Base-by-base conservation (phyloP, 2,888 invertebrate genomes). In the Drosophila merina region DNA sequence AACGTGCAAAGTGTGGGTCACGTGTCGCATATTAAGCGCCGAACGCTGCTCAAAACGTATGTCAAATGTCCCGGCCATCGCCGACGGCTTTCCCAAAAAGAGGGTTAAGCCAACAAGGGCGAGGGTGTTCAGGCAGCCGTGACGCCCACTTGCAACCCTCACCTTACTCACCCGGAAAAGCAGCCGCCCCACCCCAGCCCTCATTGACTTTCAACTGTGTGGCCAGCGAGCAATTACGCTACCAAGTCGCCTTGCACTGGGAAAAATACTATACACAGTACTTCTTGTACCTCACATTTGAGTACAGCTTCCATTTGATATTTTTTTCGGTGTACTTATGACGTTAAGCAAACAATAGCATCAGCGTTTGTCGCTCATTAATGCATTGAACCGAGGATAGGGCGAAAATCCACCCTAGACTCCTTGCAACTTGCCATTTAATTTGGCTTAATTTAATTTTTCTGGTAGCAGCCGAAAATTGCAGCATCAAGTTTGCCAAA, bases 1-100 rank as follows among this genome's bases (percentile, higher is more conserved):
- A 70, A 72, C 75, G 85, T 85, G 83, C 81, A 84, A 82, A 85
- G 85, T 86, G 84, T 84, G 85, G 85, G 86, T 85, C 85, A 86
- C 85, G 85, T 85, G 85, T 76, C 85, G 57, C 84, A 74, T 85
- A 85, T 85, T 85, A 85, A 80, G 75, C 57, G 63, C 74, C 84
- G 76, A 82, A 84, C 86, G 78, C 75, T 58, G 80, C 75, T 74
- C 79, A 77, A 88, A 87, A 83, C 87, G 88, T 88, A 88, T 88
- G 87, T 88, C 87, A 88, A 88, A 86, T 86, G 83, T 74, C 76
- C 68, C 48, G 42, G 51, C 52, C 66, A 45, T 47, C 51, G 50
- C 28, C 51, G 3, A 6, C 40, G 36, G 52, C 49, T 36, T 36
- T n/a, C 12, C n/a, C 36, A 12, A 0, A 2, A 25, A 25, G 42